These are phyloP conservation scores for Podarcis siculus DNA, from an alignment of 2,797 vertebrate genomes.

Conservation along the genomic window DNA sequence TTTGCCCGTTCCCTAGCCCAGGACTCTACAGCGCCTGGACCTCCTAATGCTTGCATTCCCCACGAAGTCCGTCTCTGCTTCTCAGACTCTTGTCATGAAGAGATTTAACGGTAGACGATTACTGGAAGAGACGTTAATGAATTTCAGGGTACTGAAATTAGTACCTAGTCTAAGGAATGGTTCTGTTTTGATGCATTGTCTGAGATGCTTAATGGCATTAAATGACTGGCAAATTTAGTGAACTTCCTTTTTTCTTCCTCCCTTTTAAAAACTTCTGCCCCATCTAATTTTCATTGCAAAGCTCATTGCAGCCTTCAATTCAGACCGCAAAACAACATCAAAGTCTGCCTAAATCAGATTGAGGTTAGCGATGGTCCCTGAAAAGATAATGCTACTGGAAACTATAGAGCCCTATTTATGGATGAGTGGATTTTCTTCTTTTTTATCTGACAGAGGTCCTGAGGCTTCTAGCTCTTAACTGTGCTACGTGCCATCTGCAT, in stretches of 20 bases:
- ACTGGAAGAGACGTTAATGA: slow-evolving; percentile 1
- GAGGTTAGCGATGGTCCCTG: not conserved
- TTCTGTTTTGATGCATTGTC: not conserved
- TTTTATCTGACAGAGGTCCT: not conserved
- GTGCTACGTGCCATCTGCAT: not conserved
- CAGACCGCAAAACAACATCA: not conserved
- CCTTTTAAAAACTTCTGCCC: no score
- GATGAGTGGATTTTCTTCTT: not conserved
- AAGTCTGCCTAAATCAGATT: not conserved
- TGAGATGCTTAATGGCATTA: slow-evolving; percentile 17
- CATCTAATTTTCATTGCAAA: no score
- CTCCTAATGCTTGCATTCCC: not conserved
- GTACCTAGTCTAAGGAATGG: not conserved
- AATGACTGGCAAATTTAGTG: not conserved
- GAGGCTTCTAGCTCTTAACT: not conserved
- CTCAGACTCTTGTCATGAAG: not conserved
- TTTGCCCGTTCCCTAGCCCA: not conserved
- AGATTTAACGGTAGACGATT: not conserved
- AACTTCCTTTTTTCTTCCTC: not conserved
- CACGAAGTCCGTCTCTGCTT: not conserved
- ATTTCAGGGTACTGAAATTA: slow-evolving; percentile 6
- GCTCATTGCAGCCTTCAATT: no score
- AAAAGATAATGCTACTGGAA: not conserved
- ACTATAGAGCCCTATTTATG: not conserved
- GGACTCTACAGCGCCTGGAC: not conserved